Percentiles rank a stretch among this genome's conserved stretches.
These are phyloP conservation scores for Oxyscelio sp. DNA, from an alignment of 2,888 invertebrate genomes.

Conservation along the genomic window DNA sequence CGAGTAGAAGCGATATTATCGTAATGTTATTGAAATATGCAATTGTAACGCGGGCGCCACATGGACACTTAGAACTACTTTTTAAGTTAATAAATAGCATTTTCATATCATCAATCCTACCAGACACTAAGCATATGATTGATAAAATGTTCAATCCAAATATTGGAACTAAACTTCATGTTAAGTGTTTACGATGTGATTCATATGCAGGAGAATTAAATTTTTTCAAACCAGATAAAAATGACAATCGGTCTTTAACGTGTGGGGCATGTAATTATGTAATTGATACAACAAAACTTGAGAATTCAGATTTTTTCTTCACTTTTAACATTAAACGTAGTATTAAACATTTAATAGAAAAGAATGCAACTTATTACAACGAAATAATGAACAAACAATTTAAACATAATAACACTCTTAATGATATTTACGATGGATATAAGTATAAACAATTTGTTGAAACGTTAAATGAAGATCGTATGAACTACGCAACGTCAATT, in stretches of 20 bases:
- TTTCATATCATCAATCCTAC: background rate
- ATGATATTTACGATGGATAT: conserved; percentile 24
- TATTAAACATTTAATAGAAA: background rate
- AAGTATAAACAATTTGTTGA: background rate
- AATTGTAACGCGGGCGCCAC: background rate
- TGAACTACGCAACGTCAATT: background rate
- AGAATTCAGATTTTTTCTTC: background rate
- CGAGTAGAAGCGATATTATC: background rate
- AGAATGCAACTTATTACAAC: background rate
- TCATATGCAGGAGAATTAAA: background rate
- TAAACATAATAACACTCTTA: background rate
- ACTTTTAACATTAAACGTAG: background rate
- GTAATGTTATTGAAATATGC: conserved; percentile 16
- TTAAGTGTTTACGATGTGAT: background rate
- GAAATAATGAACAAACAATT: background rate
- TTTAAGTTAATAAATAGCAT: background rate
- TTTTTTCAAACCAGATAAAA: background rate
- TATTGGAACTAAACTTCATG: background rate
- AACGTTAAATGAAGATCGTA: background rate
- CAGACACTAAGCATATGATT: background rate
- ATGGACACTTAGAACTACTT: background rate
- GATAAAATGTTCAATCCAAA: conserved; percentile 14
- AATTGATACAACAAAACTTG: background rate
- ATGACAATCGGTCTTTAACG: background rate
- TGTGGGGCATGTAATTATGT: background rate